A percentile compares a stretch with the other conserved stretches of the same genome.
Evolutionary conservation across 2,113 vertebrate species (phyloP).

Genomic region (Vidua macroura): DNA sequence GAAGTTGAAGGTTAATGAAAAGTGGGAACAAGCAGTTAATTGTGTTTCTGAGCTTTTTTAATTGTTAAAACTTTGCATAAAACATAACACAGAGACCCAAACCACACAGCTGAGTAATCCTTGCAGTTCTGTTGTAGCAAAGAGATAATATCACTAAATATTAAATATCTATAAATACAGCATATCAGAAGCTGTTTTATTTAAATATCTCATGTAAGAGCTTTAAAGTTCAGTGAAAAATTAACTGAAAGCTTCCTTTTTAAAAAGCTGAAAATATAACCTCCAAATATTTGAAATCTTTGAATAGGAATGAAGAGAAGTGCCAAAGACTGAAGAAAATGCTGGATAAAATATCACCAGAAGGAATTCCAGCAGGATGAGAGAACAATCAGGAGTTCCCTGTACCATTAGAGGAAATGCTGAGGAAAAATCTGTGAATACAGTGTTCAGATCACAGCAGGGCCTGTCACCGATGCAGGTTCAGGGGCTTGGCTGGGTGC

Average conservation of each 20-base stretch:
- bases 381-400: background rate
- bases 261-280: conserved; percentile 3
- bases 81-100: background rate
- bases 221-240: background rate
- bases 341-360: too few relatives aligned
- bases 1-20: background rate
- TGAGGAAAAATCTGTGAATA: background rate
- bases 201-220: background rate
- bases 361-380: too few relatives aligned
- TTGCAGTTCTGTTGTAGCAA: background rate
- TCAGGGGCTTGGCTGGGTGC: background rate
- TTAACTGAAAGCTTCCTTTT: background rate
- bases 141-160: background rate
- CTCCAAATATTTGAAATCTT: background rate
- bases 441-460: background rate
- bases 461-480: background rate
- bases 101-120: background rate
- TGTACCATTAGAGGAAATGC: background rate
- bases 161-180: background rate
- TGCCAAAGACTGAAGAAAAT: too few relatives aligned
- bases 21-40: background rate
- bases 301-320: too few relatives aligned
- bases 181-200: background rate
- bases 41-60: background rate
- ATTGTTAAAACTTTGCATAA: background rate